Evolutionary conservation across 2,797 vertebrate species (phyloP), one percentile per base, ranked within the genome.

Genomic region (Natrix natrix): DNA sequence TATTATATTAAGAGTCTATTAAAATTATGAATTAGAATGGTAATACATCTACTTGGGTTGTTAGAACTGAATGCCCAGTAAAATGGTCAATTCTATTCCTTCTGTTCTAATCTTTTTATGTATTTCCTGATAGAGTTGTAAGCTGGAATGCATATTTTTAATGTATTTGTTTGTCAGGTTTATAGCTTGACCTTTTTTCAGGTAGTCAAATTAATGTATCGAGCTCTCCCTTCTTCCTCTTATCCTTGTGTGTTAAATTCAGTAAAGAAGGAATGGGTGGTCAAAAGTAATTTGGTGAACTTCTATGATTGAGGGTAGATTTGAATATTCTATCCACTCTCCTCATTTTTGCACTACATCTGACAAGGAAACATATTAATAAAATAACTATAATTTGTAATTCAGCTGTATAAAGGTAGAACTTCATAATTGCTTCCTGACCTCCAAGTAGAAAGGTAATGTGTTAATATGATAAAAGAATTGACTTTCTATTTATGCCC

Each of bases 401-500:
- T 22, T 83, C 17, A 22, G 4, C 3, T 61, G 6, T 54, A 83
- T 55, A 56, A 20, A 83, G 37, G 37, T 48, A 83, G 37, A 83
- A 48, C 37, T 83, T 83, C 37, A 22, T 78, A 11, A 22, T 5
- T 48, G 74, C 20, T 83, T 43, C 74, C 10, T 83, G 20, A 83
- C 20, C 37, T 48, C 74, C 74, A 4, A 83, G 10, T 48, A 83
- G 37, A 22, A 24, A 83, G 20, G 4, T 83, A 78, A 12, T 1
- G 1, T 83, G 37, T 83, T 83, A 48, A 83, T 83, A 83, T 48
- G 4, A 83, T 83, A 83, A 48, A 83, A 83, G 93, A 96, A 92
- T 88, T 92, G 94, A 95, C 92, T 95, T 95, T 69, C 90, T 89
- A 95, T 88, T 93, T 94, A 74, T 88, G 95, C 61, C 91, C 55